Evolutionary conservation across 2,888 invertebrate genomes (phyloP), one percentile per base, ranked within the genome.

Genomic region (Zygaena filipendulae): DNA sequence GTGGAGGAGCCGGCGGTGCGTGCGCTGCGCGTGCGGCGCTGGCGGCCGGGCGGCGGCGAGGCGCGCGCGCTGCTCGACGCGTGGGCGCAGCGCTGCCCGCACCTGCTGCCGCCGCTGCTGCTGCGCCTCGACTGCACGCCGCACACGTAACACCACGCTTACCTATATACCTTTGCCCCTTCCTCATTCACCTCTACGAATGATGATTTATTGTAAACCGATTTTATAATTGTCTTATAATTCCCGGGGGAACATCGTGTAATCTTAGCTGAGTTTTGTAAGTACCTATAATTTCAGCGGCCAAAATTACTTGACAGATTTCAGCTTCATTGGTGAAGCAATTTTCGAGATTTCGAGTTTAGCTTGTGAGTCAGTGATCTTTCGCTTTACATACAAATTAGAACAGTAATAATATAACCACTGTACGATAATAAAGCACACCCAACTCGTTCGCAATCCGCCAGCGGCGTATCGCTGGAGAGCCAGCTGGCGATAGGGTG

Each of bases 401-500:
- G n/a, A n/a, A n/a, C n/a, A n/a, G n/a, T n/a, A n/a, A n/a, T n/a
- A n/a, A n/a, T n/a, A n/a, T n/a, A n/a, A n/a, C n/a, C n/a, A n/a
- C n/a, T n/a, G n/a, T n/a, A n/a, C n/a, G n/a, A n/a, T n/a, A n/a
- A n/a, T 18, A 18, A 4, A 18, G 18, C 18, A 18, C 18, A 18
- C 18, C 8, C 18, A 18, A 18, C 8, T 18, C n/a, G n/a, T n/a
- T n/a, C n/a, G n/a, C n/a, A n/a, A n/a, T 35, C 13, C 35, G 43
- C 1, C 52, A 81, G 80, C 9, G 79, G 79, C 0, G 13, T 80
- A 1, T 45, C 59, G 0, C 39, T 72, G 3, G 59, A 64, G 2
- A 57, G 52, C 2, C 77, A 77, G 32, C 40, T 67, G 1, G 21
- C 42, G 0, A 38, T 74, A 2, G 71, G 62, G 1, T 18, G 37